Percentiles rank a stretch among this genome's conserved stretches.
Evolutionary conservation across 2,113 vertebrate genomes (phyloP).

Genomic region (Aegithalos caudatus): DNA sequence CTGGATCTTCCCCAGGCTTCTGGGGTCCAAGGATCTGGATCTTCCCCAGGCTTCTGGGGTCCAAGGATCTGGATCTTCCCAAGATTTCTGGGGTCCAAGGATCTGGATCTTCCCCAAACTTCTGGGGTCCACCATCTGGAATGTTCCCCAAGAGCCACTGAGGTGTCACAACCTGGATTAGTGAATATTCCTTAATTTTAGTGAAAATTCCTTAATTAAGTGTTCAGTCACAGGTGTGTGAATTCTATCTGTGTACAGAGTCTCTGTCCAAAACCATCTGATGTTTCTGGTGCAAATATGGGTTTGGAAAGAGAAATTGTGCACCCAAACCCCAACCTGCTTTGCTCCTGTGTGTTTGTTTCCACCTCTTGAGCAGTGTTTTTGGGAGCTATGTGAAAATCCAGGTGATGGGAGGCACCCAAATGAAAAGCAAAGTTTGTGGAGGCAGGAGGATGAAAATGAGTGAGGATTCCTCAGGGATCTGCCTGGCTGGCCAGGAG

Average conservation of each 20-base stretch:
- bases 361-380: background rate
- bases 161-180: background rate
- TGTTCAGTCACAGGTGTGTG: background rate
- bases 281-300: background rate
- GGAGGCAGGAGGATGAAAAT: background rate
- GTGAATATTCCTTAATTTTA: too few species aligned
- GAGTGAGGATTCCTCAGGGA: background rate
- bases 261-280: background rate
- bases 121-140: background rate
- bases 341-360: background rate
- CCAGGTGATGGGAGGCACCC: background rate
- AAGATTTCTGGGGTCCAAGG: background rate
- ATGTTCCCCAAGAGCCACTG: background rate
- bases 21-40: background rate
- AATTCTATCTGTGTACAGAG: accelerated
- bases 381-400: background rate
- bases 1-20: background rate
- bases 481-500: background rate
- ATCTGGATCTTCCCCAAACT: too few species aligned
- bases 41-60: background rate
- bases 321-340: background rate
- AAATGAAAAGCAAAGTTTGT: background rate
- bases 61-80: background rate
- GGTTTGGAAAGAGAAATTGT: background rate
- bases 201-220: background rate